Conservation (phyloP, 1,140 invertebrate genomes). For the Apis laboriosa region DNA sequence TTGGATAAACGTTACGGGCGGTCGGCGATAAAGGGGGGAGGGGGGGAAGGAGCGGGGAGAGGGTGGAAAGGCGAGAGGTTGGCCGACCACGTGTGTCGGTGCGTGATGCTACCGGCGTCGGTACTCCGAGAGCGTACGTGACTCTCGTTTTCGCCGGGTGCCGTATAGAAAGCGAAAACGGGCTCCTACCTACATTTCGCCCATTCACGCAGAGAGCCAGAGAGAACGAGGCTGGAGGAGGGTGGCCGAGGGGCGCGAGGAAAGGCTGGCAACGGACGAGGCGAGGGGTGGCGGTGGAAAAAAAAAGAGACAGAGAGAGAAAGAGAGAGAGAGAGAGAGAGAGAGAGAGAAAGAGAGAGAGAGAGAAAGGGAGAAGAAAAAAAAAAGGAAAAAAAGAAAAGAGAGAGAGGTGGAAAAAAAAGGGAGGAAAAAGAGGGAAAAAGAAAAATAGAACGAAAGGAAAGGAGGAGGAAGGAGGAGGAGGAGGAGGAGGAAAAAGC, state of each 20-base stretch:
- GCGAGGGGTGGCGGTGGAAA: conserved; percentile 51
- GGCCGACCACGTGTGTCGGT: conserved; percentile 59
- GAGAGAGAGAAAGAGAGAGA: not conserved
- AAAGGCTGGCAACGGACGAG: conserved; percentile 4
- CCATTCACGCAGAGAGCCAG: conserved; percentile 78
- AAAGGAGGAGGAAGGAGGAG: conserved; percentile 61
- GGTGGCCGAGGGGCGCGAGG: conserved; percentile 35
- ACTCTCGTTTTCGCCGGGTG: conserved; percentile 79
- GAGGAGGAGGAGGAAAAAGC: conserved; percentile 52
- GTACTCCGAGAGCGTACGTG: conserved; percentile 74
- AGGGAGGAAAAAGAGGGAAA: too few species aligned
- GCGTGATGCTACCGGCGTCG: conserved; percentile 71
- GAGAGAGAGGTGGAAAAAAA: too few species aligned
- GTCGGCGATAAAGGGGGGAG: not conserved
- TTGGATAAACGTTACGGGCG: not conserved
- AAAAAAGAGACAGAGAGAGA: conserved; percentile 15
- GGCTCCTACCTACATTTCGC: conserved; percentile 80
- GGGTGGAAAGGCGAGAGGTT: conserved; percentile 43
- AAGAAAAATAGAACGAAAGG: conserved; percentile 52
- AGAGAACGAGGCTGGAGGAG: conserved; percentile 56
- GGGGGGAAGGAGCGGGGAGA: not conserved
- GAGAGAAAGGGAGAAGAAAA: conserved; percentile 38
- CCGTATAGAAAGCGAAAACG: conserved; percentile 80
- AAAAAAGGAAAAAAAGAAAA: conserved; percentile 24
- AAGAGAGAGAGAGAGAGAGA: not conserved